Evolutionary conservation across 2,888 invertebrate species (phyloP).

Genomic region (Tridacna crocea): DNA sequence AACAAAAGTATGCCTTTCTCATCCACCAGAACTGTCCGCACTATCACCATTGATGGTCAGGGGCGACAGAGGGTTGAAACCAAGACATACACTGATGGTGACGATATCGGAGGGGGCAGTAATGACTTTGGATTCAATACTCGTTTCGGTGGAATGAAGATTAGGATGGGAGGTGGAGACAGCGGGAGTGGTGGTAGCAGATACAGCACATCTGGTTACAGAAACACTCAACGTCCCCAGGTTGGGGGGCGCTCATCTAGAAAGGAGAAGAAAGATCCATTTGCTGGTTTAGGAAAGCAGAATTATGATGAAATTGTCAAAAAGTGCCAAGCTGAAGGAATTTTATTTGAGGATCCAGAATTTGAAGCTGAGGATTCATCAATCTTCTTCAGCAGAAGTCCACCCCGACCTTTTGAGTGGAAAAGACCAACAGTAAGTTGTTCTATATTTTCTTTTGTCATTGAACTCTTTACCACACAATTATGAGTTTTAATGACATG

Average conservation of each 20-base stretch:
- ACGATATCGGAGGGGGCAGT: slow-evolving; percentile 55
- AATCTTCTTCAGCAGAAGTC: slow-evolving; percentile 92
- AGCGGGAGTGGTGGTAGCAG: slow-evolving; percentile 32
- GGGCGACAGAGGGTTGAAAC: slow-evolving; percentile 71
- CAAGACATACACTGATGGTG: slow-evolving; percentile 71
- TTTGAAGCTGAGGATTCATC: slow-evolving; percentile 93
- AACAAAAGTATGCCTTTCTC: slow-evolving; percentile 41
- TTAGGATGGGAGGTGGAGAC: slow-evolving; percentile 66
- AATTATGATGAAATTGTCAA: slow-evolving; percentile 96
- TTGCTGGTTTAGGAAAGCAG: slow-evolving; percentile 84
- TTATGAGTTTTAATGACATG: neutral
- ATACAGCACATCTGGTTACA: too few species aligned
- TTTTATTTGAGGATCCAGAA: slow-evolving; percentile 95
- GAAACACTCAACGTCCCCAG: slow-evolving; percentile 53
- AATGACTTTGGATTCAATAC: slow-evolving; percentile 64
- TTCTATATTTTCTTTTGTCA: neutral
- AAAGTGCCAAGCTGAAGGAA: slow-evolving; percentile 89
- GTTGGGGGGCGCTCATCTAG: slow-evolving; percentile 61
- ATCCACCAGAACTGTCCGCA: slow-evolving; percentile 70
- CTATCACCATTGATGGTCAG: slow-evolving; percentile 71
- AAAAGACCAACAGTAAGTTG: slow-evolving; percentile 89
- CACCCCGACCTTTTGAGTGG: slow-evolving; percentile 96
- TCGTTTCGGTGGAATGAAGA: slow-evolving; percentile 31
- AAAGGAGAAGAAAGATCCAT: slow-evolving; percentile 69
- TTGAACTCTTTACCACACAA: neutral